Conservation (phyloP, 2,888 invertebrate genomes). For the Hydraecia micacea region DNA sequence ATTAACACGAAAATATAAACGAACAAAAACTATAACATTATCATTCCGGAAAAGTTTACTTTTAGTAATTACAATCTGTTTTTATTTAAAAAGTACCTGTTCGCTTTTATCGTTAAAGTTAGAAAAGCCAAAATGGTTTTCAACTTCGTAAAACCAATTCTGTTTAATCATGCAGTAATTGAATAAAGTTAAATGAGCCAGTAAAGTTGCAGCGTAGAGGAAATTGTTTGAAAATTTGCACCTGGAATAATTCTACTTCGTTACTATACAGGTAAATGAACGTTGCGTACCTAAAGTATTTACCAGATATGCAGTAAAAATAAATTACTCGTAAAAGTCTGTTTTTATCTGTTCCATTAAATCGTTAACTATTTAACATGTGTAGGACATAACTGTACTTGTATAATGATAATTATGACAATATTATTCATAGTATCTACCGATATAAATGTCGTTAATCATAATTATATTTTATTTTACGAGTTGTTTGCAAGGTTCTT, state of each 20-base stretch:
- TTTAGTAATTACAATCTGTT: background rate
- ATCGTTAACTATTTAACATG: background rate
- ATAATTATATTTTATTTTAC: conserved; percentile 4
- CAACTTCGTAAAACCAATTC: background rate
- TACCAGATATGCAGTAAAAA: background rate
- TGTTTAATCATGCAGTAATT: conserved; percentile 34
- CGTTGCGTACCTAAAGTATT: background rate
- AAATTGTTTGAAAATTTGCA: conserved; percentile 26
- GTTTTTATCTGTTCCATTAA: background rate
- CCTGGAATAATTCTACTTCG: conserved; percentile 5
- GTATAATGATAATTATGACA: background rate
- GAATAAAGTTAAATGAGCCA: conserved; percentile 48
- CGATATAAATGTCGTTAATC: background rate
- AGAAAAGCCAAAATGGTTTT: conserved; percentile 3
- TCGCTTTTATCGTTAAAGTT: background rate
- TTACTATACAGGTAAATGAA: background rate
- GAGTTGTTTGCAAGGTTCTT: conserved; percentile 11
- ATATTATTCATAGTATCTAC: background rate
- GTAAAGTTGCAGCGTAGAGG: conserved; percentile 31
- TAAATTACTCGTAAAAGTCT: background rate
- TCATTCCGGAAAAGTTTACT: background rate
- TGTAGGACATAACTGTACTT: background rate
- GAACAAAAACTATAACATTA: background rate
- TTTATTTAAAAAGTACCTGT: background rate
- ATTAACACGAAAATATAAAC: background rate